These are phyloP conservation scores for Drosophila mercatorum DNA, from an alignment of 2,888 invertebrate genomes.

Conservation along the genomic window DNA sequence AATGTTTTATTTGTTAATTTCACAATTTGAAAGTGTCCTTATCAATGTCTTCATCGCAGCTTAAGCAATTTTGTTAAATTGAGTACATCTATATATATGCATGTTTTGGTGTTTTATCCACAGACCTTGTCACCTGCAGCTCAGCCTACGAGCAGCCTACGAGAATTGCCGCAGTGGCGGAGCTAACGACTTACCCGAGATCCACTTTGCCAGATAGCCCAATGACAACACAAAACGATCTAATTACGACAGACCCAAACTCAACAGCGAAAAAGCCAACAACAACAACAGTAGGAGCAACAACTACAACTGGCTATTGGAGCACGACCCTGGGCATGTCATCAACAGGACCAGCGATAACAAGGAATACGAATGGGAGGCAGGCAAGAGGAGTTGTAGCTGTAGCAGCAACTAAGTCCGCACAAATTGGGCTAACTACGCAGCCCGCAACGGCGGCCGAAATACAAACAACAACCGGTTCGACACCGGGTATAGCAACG, in stretches of 20 bases:
- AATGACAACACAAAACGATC: slow-evolving; percentile 78
- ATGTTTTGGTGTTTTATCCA: slow-evolving; percentile 34
- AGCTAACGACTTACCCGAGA: slow-evolving; percentile 65
- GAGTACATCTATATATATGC: slow-evolving; percentile 25
- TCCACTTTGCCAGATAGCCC: slow-evolving; percentile 75
- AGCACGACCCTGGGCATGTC: slow-evolving; percentile 58
- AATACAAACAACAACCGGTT: slow-evolving; percentile 39
- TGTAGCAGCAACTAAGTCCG: slow-evolving; percentile 54
- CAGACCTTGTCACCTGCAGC: slow-evolving; percentile 74
- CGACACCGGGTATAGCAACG: slow-evolving; percentile 12
- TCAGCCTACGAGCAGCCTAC: slow-evolving; percentile 17
- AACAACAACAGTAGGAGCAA: slow-evolving; percentile 22
- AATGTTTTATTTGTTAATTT: no score
- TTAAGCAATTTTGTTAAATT: slow-evolving; percentile 30
- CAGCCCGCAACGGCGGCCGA: slow-evolving; percentile 39
- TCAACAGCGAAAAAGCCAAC: slow-evolving; percentile 53
- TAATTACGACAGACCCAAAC: slow-evolving; percentile 70
- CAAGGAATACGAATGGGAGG: slow-evolving; percentile 22
- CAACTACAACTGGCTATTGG: slow-evolving; percentile 26
- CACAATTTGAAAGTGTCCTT: neutral
- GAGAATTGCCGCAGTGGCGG: slow-evolving; percentile 20
- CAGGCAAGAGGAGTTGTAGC: slow-evolving; percentile 25
- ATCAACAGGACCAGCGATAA: slow-evolving; percentile 61
- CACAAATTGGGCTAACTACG: slow-evolving; percentile 74
- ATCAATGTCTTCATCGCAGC: slow-evolving; percentile 35